Percentiles rank a stretch among this genome's conserved stretches.
Conservation (phyloP, 2,888 invertebrate species). For the Carpatolechia fugitivella region DNA sequence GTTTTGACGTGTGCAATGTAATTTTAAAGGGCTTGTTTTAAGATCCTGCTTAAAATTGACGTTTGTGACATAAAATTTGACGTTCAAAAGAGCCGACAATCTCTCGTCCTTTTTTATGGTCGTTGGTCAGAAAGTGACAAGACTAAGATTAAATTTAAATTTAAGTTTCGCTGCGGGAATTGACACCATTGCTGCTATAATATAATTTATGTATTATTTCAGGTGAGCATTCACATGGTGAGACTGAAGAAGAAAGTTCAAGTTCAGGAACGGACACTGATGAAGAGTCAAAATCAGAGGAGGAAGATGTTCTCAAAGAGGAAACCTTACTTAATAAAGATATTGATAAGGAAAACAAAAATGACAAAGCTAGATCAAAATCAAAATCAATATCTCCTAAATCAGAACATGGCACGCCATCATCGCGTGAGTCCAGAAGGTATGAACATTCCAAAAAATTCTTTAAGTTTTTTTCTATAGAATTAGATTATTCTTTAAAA, state of each 20-base stretch:
- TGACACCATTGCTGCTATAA: not conserved
- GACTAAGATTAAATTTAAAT: no score
- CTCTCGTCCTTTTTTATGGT: no score
- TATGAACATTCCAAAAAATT: no score
- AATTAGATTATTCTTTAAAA: no score
- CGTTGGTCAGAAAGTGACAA: no score
- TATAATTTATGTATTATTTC: conserved; percentile 25
- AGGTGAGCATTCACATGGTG: conserved; percentile 72
- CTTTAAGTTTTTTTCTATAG: no score
- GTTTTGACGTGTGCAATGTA: no score
- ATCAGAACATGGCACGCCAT: conserved; percentile 51
- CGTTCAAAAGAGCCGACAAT: no score
- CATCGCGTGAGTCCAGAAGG: conserved; percentile 62
- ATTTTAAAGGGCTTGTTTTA: no score
- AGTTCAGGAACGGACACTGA: conserved; percentile 64
- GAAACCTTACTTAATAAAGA: conserved; percentile 51
- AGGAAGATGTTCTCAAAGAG: conserved; percentile 49
- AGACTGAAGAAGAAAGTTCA: conserved; percentile 72
- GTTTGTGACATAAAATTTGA: no score
- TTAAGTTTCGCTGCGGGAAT: no score
- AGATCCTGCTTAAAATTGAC: no score
- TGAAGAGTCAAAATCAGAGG: conserved; percentile 64
- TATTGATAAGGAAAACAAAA: conserved; percentile 55
- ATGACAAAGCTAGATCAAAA: conserved; percentile 50
- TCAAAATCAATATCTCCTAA: conserved; percentile 61